Evolutionary conservation across 2,888 invertebrate species (phyloP).

Genomic region (Diloba caeruleocephala): DNA sequence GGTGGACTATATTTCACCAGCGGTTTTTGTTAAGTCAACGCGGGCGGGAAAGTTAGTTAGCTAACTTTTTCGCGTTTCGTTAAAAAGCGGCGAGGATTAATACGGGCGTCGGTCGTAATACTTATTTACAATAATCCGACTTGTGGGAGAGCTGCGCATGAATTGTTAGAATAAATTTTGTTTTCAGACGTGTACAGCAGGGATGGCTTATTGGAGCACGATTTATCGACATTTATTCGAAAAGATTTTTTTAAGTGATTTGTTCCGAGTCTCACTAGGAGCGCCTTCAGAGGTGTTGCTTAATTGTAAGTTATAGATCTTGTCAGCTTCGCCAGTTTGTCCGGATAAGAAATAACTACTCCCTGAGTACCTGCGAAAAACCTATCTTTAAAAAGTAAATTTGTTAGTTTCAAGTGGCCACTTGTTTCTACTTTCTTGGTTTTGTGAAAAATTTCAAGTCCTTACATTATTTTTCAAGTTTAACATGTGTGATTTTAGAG

Average conservation of each 20-base stretch:
- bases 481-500: no score
- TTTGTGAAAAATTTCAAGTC: constrained; percentile 4
- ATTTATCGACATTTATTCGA: constrained; percentile 51
- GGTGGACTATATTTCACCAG: constrained; percentile 80
- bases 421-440: constrained; percentile 27
- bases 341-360: no score
- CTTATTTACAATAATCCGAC: constrained; percentile 88
- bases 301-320: no score
- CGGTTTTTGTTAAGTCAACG: constrained; percentile 72
- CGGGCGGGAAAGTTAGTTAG: constrained; percentile 74
- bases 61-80: constrained; percentile 85
- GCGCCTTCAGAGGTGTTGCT: no score
- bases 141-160: constrained; percentile 76
- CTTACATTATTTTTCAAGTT: constrained; percentile 11
- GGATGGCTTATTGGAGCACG: constrained; percentile 51
- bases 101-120: constrained; percentile 81
- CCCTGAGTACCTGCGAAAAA: no score
- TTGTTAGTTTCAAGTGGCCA: constrained; percentile 17
- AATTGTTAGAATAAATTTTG: constrained; percentile 84
- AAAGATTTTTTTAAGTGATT: constrained; percentile 23
- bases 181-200: constrained; percentile 72
- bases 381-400: no score
- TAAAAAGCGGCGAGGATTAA: constrained; percentile 84
- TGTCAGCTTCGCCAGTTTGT: no score
- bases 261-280: no score